These are phyloP conservation scores for Nematopogon swammerdamellus DNA, from an alignment of 2,888 invertebrate genomes.

Conservation along the genomic window DNA sequence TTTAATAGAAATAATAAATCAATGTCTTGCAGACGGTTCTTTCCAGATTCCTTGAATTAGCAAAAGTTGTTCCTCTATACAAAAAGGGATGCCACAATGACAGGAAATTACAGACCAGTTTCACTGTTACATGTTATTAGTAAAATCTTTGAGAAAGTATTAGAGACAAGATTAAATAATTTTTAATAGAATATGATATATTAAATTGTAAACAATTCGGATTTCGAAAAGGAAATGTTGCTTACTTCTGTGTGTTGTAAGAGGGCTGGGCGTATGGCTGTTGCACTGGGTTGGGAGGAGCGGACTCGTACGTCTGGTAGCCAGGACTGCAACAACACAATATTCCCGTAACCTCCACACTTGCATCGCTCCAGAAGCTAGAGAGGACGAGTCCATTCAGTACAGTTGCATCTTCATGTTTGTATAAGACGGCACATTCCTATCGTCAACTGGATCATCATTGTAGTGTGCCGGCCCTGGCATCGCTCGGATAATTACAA, in stretches of 20 bases:
- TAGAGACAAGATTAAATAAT: too few species aligned
- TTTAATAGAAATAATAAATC: too few species aligned
- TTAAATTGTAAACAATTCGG: too few species aligned
- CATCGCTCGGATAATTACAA: too few species aligned
- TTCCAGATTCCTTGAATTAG: constrained; percentile 1
- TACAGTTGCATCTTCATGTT: constrained; percentile 25
- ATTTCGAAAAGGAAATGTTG: not conserved
- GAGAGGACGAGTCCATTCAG: not conserved
- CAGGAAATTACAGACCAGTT: constrained; percentile 1
- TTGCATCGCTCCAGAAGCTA: not conserved
- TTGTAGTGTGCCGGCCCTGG: constrained; percentile 7
- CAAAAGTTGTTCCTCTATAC: constrained; percentile 1
- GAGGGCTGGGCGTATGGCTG: constrained; percentile 37
- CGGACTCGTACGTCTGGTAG: constrained; percentile 41
- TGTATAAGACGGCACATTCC: constrained; percentile 57
- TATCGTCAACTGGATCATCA: constrained; percentile 50
- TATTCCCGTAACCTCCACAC: not conserved
- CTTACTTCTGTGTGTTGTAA: constrained; percentile 34
- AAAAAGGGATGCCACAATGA: not conserved
- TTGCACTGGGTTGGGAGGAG: constrained; percentile 27
- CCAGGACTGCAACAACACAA: too few species aligned
- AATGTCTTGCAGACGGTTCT: not conserved
- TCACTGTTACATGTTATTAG: not conserved
- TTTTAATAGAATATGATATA: too few species aligned
- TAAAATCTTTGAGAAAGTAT: not conserved